These are phyloP conservation scores for Clepsis dumicolana DNA, from an alignment of 2,888 invertebrate species.

Conservation along the genomic window DNA sequence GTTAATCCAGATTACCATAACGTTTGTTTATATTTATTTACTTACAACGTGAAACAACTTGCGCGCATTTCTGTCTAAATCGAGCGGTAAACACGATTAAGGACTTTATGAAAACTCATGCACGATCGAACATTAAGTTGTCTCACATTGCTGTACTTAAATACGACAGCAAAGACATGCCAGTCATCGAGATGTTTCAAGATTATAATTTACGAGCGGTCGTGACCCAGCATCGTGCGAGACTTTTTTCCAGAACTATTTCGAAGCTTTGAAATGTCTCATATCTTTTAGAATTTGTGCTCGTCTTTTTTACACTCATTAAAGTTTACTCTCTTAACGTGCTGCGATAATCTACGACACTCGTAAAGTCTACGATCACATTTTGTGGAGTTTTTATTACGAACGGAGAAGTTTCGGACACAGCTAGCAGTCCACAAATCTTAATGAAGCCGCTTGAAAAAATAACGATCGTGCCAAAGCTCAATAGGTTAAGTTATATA, in stretches of 20 bases:
- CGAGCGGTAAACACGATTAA: slow-evolving; percentile 36
- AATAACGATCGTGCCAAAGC: slow-evolving; percentile 21
- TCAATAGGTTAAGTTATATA: background rate
- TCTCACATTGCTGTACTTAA: slow-evolving; percentile 39
- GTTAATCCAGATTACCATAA: slow-evolving; percentile 58
- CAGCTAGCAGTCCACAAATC: slow-evolving; percentile 22
- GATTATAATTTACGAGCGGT: slow-evolving; percentile 44
- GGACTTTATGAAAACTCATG: slow-evolving; percentile 39
- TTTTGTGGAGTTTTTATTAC: slow-evolving; percentile 37
- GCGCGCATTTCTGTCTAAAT: slow-evolving; percentile 24
- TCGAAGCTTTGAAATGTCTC: slow-evolving; percentile 43
- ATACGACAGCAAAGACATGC: slow-evolving; percentile 43
- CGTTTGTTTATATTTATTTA: slow-evolving; percentile 34
- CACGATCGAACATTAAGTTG: slow-evolving; percentile 43
- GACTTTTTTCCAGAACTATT: slow-evolving; percentile 38
- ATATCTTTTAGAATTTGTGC: slow-evolving; percentile 36
- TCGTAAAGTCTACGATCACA: slow-evolving; percentile 41
- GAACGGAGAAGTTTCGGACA: slow-evolving; percentile 24
- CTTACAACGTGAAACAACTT: slow-evolving; percentile 11
- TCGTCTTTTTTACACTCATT: slow-evolving; percentile 42
- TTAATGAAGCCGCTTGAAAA: slow-evolving; percentile 26
- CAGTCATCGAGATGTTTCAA: slow-evolving; percentile 43
- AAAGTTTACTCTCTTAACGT: slow-evolving; percentile 42
- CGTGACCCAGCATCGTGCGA: slow-evolving; percentile 42
- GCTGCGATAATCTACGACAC: slow-evolving; percentile 41